These are phyloP conservation scores for Spilosoma lubricipeda DNA, from an alignment of 2,888 invertebrate genomes.

Conservation along the genomic window DNA sequence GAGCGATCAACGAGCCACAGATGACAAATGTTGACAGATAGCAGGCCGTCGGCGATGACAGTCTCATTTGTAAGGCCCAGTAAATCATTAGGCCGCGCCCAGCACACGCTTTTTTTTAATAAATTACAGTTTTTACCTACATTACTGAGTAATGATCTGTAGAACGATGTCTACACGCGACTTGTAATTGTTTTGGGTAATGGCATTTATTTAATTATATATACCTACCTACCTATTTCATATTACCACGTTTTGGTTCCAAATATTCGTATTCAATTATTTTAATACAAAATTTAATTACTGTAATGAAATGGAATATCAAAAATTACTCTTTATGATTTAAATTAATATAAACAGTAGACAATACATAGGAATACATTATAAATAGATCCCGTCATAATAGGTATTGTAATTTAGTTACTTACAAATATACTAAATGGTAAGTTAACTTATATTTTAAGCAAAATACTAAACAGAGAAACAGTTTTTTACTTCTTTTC, in stretches of 20 bases:
- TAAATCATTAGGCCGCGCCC: slow-evolving; percentile 72
- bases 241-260: background rate
- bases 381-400: too few relatives aligned
- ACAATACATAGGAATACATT: too few relatives aligned
- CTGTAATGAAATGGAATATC: background rate
- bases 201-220: slow-evolving; percentile 22
- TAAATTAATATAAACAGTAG: too few relatives aligned
- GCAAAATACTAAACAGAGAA: background rate
- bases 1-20: slow-evolving; percentile 60
- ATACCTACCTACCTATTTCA: background rate
- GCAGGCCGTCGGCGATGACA: slow-evolving; percentile 74
- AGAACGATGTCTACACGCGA: slow-evolving; percentile 48
- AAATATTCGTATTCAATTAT: background rate
- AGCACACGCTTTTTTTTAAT: slow-evolving; percentile 63
- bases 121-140: slow-evolving; percentile 55
- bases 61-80: slow-evolving; percentile 72
- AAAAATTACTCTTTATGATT: background rate
- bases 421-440: background rate
- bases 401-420: background rate
- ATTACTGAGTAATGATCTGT: slow-evolving; percentile 49
- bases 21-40: slow-evolving; percentile 79
- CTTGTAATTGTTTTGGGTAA: slow-evolving; percentile 45
- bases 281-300: background rate
- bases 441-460: background rate
- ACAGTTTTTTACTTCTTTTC: background rate